Conservation (phyloP, 2,113 vertebrate species). For the Platysteira castanea region DNA sequence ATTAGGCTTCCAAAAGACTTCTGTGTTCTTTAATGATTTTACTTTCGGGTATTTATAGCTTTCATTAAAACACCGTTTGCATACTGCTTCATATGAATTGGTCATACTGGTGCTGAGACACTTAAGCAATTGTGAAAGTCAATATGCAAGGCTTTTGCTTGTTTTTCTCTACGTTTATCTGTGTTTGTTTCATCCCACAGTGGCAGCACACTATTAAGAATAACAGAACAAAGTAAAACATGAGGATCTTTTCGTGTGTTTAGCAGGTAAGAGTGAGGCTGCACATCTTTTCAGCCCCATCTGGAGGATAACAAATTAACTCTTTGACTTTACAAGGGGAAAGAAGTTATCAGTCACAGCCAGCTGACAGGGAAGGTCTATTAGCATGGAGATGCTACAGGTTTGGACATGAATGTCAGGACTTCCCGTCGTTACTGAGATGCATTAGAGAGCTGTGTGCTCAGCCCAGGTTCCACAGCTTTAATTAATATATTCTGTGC, state of each 20-base stretch:
- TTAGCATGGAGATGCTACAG: neutral
- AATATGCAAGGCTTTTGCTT: neutral
- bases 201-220: neutral
- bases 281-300: neutral
- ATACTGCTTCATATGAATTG: neutral
- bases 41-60: constrained; percentile 11
- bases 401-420: neutral
- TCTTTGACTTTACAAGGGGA: neutral
- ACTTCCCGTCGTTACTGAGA: neutral
- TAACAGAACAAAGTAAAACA: neutral
- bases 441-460: neutral
- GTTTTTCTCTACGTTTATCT: neutral
- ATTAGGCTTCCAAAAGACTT: neutral
- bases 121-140: neutral
- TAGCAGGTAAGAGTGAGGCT: neutral
- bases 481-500: constrained; percentile 53
- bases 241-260: neutral
- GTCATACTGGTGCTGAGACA: neutral
- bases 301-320: constrained; percentile 25
- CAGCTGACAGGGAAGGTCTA: constrained; percentile 7
- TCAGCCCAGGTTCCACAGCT: neutral
- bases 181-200: neutral
- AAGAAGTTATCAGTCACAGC: neutral
- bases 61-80: neutral
- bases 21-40: neutral